Conservation (phyloP, 2,113 vertebrate species). For the Ptyas mucosa region DNA sequence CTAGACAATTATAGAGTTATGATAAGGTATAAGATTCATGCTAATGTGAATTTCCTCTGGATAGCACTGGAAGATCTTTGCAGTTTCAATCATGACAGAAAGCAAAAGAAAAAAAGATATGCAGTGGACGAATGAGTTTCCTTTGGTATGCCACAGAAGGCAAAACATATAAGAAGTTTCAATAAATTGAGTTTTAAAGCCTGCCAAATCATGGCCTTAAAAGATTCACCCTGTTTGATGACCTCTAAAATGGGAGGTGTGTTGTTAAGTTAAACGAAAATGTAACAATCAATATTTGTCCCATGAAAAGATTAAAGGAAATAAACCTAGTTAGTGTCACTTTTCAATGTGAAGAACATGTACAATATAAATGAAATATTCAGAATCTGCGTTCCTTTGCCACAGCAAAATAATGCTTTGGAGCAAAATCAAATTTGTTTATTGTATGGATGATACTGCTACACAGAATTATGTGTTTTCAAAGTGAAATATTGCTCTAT, state of each 20-base stretch:
- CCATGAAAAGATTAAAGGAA: not conserved
- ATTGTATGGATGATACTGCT: not conserved
- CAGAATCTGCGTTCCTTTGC: not conserved
- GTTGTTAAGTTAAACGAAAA: slow-evolving; percentile 19
- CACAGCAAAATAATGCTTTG: not conserved
- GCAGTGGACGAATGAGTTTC: not conserved
- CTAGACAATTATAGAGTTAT: not conserved
- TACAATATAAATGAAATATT: not conserved
- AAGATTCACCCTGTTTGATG: slow-evolving; percentile 27
- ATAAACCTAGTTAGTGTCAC: slow-evolving; percentile 12
- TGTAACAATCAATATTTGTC: slow-evolving; percentile 13
- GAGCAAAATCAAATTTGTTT: not conserved
- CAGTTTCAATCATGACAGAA: not conserved
- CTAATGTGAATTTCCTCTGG: slow-evolving; percentile 1
- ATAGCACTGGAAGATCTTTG: slow-evolving; percentile 1
- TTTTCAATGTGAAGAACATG: not conserved
- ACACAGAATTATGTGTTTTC: not conserved
- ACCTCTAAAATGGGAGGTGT: slow-evolving; percentile 28
- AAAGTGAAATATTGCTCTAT: not conserved
- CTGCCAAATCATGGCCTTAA: slow-evolving; percentile 22
- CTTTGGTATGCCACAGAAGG: not conserved
- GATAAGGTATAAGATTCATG: not conserved
- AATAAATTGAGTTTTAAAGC: slow-evolving; percentile 24
- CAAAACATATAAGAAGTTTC: slow-evolving; percentile 29
- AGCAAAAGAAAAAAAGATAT: slow-evolving; percentile 7